phyloP scores from a whole-genome alignment of 2,113 vertebrate species.

The Ascaphus truei region DNA sequence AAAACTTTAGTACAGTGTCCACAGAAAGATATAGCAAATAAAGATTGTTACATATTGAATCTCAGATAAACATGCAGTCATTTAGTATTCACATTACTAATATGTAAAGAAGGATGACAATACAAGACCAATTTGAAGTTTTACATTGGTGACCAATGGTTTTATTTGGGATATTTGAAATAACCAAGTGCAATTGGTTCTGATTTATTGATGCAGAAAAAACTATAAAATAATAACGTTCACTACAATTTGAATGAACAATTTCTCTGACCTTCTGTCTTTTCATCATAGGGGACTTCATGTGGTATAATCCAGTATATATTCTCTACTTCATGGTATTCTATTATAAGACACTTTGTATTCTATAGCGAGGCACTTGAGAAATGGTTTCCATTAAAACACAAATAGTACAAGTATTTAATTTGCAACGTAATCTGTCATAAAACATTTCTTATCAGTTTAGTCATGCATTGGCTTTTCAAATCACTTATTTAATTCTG shows the following conservation, averaged over 20 bases:
- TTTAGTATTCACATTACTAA: not conserved
- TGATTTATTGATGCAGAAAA: not conserved
- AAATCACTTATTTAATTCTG: conserved; percentile 16
- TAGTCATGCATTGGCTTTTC: no score
- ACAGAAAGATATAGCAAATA: not conserved
- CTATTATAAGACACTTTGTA: not conserved
- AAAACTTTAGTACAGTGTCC: not conserved
- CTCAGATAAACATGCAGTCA: not conserved
- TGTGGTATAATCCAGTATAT: not conserved
- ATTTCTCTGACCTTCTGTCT: not conserved
- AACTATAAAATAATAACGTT: not conserved
- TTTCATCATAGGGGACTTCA: not conserved
- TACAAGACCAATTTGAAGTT: not conserved
- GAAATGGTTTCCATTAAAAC: not conserved
- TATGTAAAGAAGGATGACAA: not conserved
- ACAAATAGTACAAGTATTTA: conserved; percentile 24
- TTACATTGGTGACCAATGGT: not conserved
- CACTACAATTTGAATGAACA: not conserved
- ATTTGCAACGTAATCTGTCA: conserved; percentile 27
- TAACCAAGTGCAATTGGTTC: no score
- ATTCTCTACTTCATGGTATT: conserved; percentile 1
- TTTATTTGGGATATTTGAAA: no score
- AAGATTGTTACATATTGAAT: not conserved
- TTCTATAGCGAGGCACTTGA: not conserved
- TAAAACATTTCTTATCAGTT: conserved; percentile 28